Base-by-base conservation (phyloP, 2,797 vertebrate genomes). In the Karalla daura region DNA sequence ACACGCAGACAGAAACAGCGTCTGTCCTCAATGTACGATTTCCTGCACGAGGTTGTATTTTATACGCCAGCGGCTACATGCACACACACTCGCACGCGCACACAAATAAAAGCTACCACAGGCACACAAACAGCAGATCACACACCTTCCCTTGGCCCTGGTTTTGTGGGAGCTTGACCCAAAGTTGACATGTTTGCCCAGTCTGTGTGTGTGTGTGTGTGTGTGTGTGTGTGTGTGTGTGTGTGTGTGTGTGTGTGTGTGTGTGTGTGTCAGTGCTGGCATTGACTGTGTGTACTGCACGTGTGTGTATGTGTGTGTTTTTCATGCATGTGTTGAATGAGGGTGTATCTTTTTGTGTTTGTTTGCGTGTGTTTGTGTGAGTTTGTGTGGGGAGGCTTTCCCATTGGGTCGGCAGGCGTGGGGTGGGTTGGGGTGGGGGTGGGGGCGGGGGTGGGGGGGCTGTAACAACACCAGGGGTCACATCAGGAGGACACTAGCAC, bases 401-500 rank as follows among this genome's bases (percentile, higher is more conserved):
- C 44, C 51, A 62, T 64, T n/a, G 41, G 41, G 72, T 69, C 58
- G 55, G 52, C 50, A 58, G 74, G 70, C 32, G 4, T 51, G 56
- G 32, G n/a, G n/a, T n/a, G n/a, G n/a, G n/a, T n/a, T n/a, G n/a
- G n/a, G n/a, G n/a, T n/a, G n/a, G n/a, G n/a, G n/a, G n/a, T n/a
- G n/a, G n/a, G n/a, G n/a, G n/a, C n/a, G n/a, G n/a, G n/a, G n/a
- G n/a, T n/a, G n/a, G n/a, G n/a, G n/a, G 43, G 54, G 55, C 46
- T 55, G 65, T 71, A 81, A 84, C 74, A 56, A 86, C 85, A 80
- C 51, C 36, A 15, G 76, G 85, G 50, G 51, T 79, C 67, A 84
- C 77, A 85, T 74, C 60, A 80, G 84, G 81, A 76, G 55, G 43
- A 79, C 87, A 91, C 66, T 76, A 86, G 86, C 86, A 90, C 85